phyloP scores from a whole-genome alignment of 2,113 vertebrate species.

The Harpagus bidentatus region DNA sequence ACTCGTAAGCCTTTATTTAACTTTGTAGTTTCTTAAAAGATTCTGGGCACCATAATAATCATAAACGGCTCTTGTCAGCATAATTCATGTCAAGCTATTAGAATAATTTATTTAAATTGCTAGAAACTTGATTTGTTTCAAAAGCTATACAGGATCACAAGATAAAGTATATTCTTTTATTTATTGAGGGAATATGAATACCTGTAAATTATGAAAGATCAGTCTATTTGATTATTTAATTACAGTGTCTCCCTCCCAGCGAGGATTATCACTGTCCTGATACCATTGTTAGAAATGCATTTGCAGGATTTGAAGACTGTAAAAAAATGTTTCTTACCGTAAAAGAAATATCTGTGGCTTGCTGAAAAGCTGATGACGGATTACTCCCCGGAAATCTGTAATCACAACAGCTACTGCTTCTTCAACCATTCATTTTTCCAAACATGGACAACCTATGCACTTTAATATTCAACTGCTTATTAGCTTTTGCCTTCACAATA shows the following conservation, averaged over 20 bases:
- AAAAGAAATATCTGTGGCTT: constrained; percentile 17
- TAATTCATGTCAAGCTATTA: constrained; percentile 23
- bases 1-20: constrained; percentile 57
- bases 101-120: constrained; percentile 1
- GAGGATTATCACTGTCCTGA: not conserved
- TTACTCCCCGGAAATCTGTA: not conserved
- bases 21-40: constrained; percentile 30
- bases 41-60: not conserved
- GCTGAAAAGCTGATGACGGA: not conserved
- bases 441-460: constrained; percentile 11
- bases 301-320: not conserved
- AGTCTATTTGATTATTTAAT: constrained; percentile 21
- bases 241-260: not conserved
- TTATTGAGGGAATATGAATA: constrained; percentile 42
- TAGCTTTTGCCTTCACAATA: constrained; percentile 40
- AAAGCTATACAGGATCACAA: constrained; percentile 29
- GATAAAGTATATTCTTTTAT: constrained; percentile 38
- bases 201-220: constrained; percentile 28
- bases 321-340: not conserved
- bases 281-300: not conserved
- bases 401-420: not conserved
- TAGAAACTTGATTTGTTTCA: not conserved
- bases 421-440: not conserved
- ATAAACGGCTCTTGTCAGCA: not conserved
- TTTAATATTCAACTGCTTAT: constrained; percentile 26